Conservation (phyloP, 2,113 vertebrate genomes). For the Hydropotes inermis region DNA sequence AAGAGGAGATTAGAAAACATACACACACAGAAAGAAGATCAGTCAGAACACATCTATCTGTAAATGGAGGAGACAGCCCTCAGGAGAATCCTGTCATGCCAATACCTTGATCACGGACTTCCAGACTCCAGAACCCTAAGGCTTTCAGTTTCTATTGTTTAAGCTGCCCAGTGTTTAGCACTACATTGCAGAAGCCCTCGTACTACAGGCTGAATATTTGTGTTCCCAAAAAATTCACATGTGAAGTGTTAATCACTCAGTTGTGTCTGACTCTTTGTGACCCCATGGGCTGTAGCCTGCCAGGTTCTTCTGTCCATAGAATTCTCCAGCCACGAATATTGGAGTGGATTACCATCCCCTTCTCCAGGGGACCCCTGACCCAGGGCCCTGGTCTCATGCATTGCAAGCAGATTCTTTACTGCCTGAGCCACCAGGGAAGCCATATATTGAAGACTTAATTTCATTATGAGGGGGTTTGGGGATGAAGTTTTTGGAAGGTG, state of each 20-base stretch:
- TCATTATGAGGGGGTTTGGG: neutral
- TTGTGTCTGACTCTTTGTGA: neutral
- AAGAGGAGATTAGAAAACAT: neutral
- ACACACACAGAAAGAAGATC: neutral
- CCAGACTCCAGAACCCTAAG: neutral
- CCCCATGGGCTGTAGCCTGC: neutral
- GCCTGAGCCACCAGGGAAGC: neutral
- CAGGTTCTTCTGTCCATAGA: neutral
- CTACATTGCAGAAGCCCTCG: fast-evolving
- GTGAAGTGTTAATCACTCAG: neutral
- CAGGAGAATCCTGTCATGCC: neutral
- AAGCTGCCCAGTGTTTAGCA: neutral
- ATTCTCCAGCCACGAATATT: fast-evolving
- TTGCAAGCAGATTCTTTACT: neutral
- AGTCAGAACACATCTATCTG: neutral
- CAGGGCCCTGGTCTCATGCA: neutral
- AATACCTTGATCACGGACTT: neutral
- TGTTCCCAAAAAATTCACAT: neutral
- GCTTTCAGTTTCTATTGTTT: neutral
- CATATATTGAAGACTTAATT: neutral
- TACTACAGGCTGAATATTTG: neutral
- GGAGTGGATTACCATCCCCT: neutral
- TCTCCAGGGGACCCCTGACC: neutral
- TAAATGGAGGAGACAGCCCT: neutral
- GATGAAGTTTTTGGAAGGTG: neutral